phyloP scores from a whole-genome alignment of 1,140 invertebrate species.

The Brachionus calyciflorus region DNA sequence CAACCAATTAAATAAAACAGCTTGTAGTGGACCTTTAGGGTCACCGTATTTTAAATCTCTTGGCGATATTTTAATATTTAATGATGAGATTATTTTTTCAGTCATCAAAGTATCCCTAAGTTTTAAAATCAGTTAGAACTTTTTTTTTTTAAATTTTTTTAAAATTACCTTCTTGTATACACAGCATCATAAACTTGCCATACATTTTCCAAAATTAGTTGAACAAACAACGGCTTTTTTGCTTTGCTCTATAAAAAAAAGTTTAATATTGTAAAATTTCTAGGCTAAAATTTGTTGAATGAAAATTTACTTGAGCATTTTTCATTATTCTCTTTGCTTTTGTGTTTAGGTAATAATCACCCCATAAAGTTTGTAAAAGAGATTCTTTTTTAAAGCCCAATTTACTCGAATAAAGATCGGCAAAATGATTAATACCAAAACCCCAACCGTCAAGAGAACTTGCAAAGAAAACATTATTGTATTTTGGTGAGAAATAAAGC shows the following conservation, averaged over 20 bases:
- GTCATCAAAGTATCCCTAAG: constrained; percentile 10
- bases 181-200: constrained; percentile 63
- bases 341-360: constrained; percentile 85
- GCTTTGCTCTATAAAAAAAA: constrained; percentile 68
- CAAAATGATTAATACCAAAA: constrained; percentile 79
- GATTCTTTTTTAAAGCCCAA: constrained; percentile 68
- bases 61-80: constrained; percentile 30
- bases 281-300: neutral
- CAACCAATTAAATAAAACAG: constrained; percentile 42
- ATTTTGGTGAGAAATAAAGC: constrained; percentile 84
- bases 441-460: constrained; percentile 95
- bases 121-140: neutral
- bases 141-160: neutral
- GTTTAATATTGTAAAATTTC: neutral
- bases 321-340: constrained; percentile 81
- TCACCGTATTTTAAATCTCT: constrained; percentile 46
- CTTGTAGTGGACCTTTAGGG: constrained; percentile 23
- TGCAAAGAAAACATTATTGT: constrained; percentile 92
- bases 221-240: constrained; percentile 92
- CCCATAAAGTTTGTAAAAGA: constrained; percentile 81
- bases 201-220: constrained; percentile 88
- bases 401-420: constrained; percentile 76
- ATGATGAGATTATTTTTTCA: constrained; percentile 41
- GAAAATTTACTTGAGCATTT: constrained; percentile 72
- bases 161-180: neutral